phyloP scores from a whole-genome alignment of 2,113 vertebrate species.

The Alethe diademata region DNA sequence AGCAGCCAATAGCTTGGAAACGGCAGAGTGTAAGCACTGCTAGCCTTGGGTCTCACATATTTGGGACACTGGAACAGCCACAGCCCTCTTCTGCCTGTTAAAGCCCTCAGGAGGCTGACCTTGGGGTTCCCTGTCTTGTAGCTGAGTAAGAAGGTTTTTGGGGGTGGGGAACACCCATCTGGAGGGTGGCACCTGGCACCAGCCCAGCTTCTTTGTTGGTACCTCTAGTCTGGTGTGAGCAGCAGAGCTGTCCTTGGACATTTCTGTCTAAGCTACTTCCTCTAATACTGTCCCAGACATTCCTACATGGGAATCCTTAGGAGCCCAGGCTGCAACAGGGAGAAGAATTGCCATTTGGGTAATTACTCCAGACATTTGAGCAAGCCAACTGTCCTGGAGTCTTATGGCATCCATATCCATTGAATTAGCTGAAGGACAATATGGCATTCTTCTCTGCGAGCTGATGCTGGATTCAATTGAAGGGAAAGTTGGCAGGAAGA shows the following conservation, averaged over 20 bases:
- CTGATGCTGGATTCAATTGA: not conserved
- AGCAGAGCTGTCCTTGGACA: constrained; percentile 1
- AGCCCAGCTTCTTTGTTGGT: not conserved
- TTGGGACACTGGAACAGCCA: not conserved
- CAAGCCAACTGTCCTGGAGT: not conserved
- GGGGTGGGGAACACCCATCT: not conserved
- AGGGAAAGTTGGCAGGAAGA: not conserved
- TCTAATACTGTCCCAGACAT: not conserved
- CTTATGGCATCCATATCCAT: not conserved
- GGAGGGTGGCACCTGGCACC: not conserved
- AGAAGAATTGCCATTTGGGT: not conserved
- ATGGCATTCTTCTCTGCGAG: not conserved
- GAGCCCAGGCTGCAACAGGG: not conserved
- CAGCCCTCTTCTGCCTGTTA: not conserved
- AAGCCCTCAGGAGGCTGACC: not conserved
- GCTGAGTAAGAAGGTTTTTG: not conserved
- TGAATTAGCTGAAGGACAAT: not conserved
- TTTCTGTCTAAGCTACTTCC: not conserved
- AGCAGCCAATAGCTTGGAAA: not conserved
- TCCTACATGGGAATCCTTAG: not conserved
- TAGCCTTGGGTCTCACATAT: not conserved
- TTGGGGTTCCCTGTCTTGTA: not conserved
- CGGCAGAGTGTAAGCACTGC: not conserved
- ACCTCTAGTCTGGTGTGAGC: not conserved
- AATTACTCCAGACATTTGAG: not conserved